Base-by-base conservation (phyloP, 2,888 invertebrate species). In the Drosophila austrosaltans region DNA sequence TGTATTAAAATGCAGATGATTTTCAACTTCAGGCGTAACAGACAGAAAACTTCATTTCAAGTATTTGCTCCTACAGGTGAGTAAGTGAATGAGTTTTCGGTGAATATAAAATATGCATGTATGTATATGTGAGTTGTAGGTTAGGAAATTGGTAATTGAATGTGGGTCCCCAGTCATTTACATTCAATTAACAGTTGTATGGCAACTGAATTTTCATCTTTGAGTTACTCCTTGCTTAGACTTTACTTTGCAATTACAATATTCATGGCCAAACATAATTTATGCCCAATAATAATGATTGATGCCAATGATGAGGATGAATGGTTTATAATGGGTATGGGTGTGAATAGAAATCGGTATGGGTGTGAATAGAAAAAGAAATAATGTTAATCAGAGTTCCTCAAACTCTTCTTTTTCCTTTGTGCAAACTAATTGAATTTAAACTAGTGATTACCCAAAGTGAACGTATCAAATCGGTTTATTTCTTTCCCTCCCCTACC, bases 181-280 rank as follows among this genome's bases (percentile, higher is more conserved):
- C 79, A 86, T 86, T 82, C 82, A 82, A 82, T 82, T 82, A 82
- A 81, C 82, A 82, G 79, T 82, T 81, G 71, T 78, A 72, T 66
- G 66, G 63, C 67, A 56, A 63, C 59, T 54, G 48, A 65, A 76
- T 63, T 54, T 61, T 40, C 48, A 76, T 72, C 58, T 64, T 81
- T 82, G 66, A 72, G 66, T 44, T 72, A 62, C 67, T 57, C 39
- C 64, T 22, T 57, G 66, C 36, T 72, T 40, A 39, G 66, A 58
- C 40, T 16, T 42, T 32, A 22, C 20, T 62, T 39, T 25, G 53
- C 61, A 67, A 68, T 16, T 16, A 16, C 57, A 63, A 73, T 73
- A 73, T 73, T 68, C 68, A 73, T 73, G 54, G 48, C 28, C 44
- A 72, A 48, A 57, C 36, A 57, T 57, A 57, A 57, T 57, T 57